Conservation (phyloP, 2,888 invertebrate genomes). For the Copidosoma aretas region DNA sequence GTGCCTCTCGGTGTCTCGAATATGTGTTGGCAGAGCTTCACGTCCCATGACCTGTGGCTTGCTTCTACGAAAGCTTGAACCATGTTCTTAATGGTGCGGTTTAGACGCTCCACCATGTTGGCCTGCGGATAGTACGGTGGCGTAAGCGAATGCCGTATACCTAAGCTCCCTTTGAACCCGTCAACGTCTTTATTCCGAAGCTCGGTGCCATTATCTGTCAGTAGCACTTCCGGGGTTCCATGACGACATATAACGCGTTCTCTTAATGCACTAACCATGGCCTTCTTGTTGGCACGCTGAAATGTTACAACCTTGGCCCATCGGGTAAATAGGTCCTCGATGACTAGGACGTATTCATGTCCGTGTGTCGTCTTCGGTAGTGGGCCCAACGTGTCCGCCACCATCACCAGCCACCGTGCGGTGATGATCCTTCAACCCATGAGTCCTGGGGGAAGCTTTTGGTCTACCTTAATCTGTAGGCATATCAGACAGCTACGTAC, state of each 20-base stretch:
- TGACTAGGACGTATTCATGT: not conserved
- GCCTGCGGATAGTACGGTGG: conserved; percentile 42
- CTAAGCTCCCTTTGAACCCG: not conserved
- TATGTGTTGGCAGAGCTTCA: no score
- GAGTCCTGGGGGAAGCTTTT: no score
- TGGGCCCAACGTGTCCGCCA: no score
- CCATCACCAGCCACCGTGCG: no score
- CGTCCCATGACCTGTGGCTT: no score
- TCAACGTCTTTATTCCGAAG: not conserved
- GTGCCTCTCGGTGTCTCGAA: no score
- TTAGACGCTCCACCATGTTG: no score
- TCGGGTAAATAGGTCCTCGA: conserved; percentile 6
- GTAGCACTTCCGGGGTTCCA: not conserved
- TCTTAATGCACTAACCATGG: not conserved
- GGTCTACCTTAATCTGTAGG: not conserved
- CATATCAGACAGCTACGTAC: not conserved
- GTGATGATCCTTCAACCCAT: no score
- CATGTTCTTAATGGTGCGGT: no score
- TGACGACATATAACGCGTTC: not conserved
- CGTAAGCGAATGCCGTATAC: not conserved
- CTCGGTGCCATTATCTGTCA: not conserved
- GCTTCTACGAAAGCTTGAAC: no score
- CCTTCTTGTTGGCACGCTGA: not conserved
- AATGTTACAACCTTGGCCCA: not conserved
- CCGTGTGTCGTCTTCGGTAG: not conserved